These are phyloP conservation scores for Clostera curtula DNA, from an alignment of 2,888 invertebrate species.

Conservation along the genomic window DNA sequence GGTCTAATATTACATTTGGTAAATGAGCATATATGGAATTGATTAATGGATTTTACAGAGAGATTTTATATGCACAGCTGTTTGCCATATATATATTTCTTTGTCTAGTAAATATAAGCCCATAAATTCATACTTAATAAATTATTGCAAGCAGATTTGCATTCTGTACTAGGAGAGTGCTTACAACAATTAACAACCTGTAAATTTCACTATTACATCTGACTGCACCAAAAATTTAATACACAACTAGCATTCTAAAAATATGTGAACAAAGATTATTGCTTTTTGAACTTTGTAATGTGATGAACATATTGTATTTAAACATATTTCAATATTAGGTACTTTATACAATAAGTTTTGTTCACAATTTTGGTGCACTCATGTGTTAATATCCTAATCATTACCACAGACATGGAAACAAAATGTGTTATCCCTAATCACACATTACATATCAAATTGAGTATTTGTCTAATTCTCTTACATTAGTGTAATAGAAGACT, in stretches of 20 bases:
- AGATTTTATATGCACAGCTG: no score
- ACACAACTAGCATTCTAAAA: constrained; percentile 4
- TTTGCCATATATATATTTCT: no score
- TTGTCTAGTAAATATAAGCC: no score
- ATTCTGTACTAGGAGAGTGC: no score
- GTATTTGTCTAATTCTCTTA: constrained; percentile 38
- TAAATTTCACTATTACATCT: constrained; percentile 8
- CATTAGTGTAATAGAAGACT: constrained; percentile 22
- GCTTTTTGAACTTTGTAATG: constrained; percentile 1
- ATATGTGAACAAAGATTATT: constrained; percentile 2
- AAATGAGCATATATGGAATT: constrained; percentile 51
- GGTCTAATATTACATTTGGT: constrained; percentile 41
- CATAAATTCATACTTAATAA: no score
- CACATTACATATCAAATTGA: constrained; percentile 37
- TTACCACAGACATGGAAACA: constrained; percentile 4
- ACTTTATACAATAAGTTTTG: constrained; percentile 7
- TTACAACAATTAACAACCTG: background rate
- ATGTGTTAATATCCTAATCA: constrained; percentile 3
- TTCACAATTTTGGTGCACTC: constrained; percentile 16
- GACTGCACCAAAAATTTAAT: constrained; percentile 18
- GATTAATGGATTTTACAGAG: constrained; percentile 28
- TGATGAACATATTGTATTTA: background rate
- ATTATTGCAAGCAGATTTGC: no score
- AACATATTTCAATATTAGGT: no score
- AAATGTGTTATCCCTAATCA: constrained; percentile 19